Evolutionary conservation across 2,797 vertebrate genomes (phyloP).

Genomic region (Sebastes nivosus): DNA sequence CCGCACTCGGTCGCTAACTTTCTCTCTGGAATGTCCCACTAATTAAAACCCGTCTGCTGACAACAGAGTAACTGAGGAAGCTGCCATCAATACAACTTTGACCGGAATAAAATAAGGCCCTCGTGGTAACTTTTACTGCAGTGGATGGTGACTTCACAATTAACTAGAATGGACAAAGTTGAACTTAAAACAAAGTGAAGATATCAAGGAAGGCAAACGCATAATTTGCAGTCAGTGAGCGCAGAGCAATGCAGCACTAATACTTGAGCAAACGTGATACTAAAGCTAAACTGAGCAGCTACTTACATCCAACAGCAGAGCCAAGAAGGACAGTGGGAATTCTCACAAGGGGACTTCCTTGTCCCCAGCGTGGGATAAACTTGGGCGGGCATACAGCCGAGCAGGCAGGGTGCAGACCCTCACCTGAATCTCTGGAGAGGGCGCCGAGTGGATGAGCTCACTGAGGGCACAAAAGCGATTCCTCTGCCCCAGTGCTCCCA

Average conservation of each 20-base stretch:
- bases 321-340: constrained; percentile 23
- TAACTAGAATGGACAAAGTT: not conserved
- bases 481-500: constrained; percentile 58
- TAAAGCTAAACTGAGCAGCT: constrained; percentile 29
- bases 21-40: constrained; percentile 67
- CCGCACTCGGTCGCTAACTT: constrained; percentile 55
- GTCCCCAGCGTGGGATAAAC: constrained; percentile 38
- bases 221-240: not conserved
- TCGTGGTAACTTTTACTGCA: constrained; percentile 29
- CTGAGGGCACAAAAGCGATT: constrained; percentile 61
- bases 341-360: constrained; percentile 7
- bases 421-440: constrained; percentile 57
- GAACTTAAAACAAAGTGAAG: not conserved
- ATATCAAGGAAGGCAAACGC: not conserved
- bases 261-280: not conserved
- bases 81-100: constrained; percentile 43
- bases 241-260: not conserved
- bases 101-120: constrained; percentile 39
- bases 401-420: constrained; percentile 45
- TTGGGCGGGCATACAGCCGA: constrained; percentile 30
- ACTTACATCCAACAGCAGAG: constrained; percentile 61
- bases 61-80: constrained; percentile 31
- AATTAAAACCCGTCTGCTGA: constrained; percentile 71
- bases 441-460: constrained; percentile 58
- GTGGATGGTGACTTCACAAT: constrained; percentile 6